Evolutionary conservation across 1,140 invertebrate species (phyloP).

Genomic region (Lethrus apterus): DNA sequence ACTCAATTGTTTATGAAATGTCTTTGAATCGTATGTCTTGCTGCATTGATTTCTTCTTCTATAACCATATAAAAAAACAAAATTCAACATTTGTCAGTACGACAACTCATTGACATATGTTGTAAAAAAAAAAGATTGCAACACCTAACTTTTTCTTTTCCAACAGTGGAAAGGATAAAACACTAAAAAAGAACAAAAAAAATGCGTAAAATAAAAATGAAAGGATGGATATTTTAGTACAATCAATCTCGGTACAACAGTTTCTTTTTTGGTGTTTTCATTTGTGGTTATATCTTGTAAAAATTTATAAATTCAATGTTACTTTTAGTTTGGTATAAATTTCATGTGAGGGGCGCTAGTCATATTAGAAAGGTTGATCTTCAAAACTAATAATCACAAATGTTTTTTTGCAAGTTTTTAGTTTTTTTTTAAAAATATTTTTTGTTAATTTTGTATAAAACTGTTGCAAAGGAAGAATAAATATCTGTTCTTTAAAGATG

Average conservation of each 20-base stretch:
- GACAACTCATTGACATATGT: constrained; percentile 24
- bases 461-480: constrained; percentile 12
- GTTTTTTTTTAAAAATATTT: not conserved
- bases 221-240: constrained; percentile 14
- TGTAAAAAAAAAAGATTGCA: constrained; percentile 36
- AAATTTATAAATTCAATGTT: constrained; percentile 3
- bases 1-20: constrained; percentile 36
- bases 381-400: not conserved
- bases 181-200: constrained; percentile 34
- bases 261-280: constrained; percentile 22
- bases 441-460: constrained; percentile 1
- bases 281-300: constrained; percentile 15
- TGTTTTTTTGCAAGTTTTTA: constrained; percentile 1
- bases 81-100: constrained; percentile 29
- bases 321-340: not conserved
- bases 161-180: constrained; percentile 22
- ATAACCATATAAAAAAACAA: constrained; percentile 34
- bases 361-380: not conserved
- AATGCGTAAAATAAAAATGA: constrained; percentile 35
- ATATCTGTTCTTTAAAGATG: constrained; percentile 16
- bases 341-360: not conserved
- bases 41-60: constrained; percentile 37
- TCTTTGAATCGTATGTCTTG: constrained; percentile 41
- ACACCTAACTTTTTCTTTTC: constrained; percentile 34
- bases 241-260: constrained; percentile 19